Evolutionary conservation across 2,113 vertebrate species (phyloP).

Genomic region (Pollachius pollachius): DNA sequence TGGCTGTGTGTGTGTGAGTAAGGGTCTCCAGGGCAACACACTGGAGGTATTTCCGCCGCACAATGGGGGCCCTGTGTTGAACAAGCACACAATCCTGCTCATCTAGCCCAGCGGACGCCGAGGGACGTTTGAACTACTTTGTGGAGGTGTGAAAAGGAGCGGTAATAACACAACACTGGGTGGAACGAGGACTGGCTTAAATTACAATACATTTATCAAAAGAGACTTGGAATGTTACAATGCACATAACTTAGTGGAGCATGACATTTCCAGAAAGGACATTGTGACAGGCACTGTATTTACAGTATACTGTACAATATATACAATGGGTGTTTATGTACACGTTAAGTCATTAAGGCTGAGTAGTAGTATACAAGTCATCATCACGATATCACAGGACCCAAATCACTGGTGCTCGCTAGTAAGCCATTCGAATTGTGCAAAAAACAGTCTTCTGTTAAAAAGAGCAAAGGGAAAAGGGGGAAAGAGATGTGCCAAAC

Average conservation of each 20-base stretch:
- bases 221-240: conserved; percentile 73
- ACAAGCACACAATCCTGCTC: conserved; percentile 21
- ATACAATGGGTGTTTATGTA: conserved; percentile 41
- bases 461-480: conserved; percentile 22
- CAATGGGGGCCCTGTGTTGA: conserved; percentile 55
- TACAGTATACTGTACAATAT: conserved; percentile 56
- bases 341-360: conserved; percentile 63
- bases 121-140: conserved; percentile 40
- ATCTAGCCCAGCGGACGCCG: background rate
- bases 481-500: conserved; percentile 23
- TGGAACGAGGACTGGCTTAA: conserved; percentile 39
- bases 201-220: conserved; percentile 59
- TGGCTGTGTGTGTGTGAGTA: conserved; percentile 52
- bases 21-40: conserved; percentile 45
- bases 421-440: conserved; percentile 41
- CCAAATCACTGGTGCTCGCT: conserved; percentile 45
- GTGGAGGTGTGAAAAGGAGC: conserved; percentile 20
- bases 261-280: conserved; percentile 37
- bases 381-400: conserved; percentile 43
- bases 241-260: conserved; percentile 63
- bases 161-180: conserved; percentile 29
- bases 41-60: conserved; percentile 43
- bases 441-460: conserved; percentile 41
- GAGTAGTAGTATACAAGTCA: conserved; percentile 40
- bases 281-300: conserved; percentile 39